Evolutionary conservation across 2,113 vertebrate genomes (phyloP).

Genomic region (Meriones unguiculatus): DNA sequence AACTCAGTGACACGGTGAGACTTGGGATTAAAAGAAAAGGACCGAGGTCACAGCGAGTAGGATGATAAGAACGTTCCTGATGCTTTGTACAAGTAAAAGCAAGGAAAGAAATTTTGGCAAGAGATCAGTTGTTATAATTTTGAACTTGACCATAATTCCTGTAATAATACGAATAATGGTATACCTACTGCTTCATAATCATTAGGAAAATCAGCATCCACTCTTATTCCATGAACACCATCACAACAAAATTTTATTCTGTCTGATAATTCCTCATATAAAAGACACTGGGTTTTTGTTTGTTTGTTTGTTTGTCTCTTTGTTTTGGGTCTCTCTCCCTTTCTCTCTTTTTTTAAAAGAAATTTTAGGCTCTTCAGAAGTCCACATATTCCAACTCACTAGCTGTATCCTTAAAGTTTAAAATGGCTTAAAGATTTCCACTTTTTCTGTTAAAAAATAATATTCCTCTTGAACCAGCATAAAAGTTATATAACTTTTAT

Average conservation of each 20-base stretch:
- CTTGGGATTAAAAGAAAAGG: neutral
- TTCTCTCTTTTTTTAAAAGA: neutral
- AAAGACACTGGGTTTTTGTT: neutral
- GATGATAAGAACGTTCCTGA: accelerated
- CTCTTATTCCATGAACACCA: neutral
- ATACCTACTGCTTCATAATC: neutral
- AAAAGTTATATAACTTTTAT: neutral
- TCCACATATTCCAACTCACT: neutral
- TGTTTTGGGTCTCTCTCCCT: neutral
- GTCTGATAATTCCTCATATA: neutral
- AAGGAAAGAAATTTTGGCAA: neutral
- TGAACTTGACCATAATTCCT: neutral
- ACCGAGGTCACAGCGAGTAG: accelerated
- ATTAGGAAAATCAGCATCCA: neutral
- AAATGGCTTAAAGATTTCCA: constrained; percentile 29
- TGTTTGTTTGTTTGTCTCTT: neutral
- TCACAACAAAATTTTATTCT: neutral
- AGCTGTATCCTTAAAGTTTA: neutral
- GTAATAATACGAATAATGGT: neutral
- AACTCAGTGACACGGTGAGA: neutral
- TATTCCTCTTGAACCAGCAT: neutral
- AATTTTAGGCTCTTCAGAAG: neutral
- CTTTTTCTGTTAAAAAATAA: constrained; percentile 13
- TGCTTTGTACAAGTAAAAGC: accelerated
- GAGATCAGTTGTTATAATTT: neutral